Evolutionary conservation across 2,888 invertebrate genomes (phyloP).

Genomic region (Neocrepidodera transversa): DNA sequence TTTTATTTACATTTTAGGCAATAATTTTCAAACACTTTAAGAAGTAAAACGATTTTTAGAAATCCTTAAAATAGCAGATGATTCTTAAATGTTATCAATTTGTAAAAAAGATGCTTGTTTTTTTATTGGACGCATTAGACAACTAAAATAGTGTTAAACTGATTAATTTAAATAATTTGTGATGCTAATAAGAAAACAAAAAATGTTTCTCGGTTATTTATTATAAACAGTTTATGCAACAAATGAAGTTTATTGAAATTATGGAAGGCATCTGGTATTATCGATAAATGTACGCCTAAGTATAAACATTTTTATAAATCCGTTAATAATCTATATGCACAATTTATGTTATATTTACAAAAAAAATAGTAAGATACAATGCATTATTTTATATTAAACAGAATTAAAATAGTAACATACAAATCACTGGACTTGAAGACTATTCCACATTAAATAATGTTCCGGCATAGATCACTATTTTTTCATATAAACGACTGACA

Average conservation of each 20-base stretch:
- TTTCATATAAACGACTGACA: conserved; percentile 50
- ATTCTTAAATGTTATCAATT: no score
- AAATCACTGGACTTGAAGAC: conserved; percentile 60
- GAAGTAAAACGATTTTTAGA: no score
- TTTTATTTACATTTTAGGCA: background rate
- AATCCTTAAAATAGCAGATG: no score
- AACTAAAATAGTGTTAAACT: no score
- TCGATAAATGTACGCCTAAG: conserved; percentile 56
- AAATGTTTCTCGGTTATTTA: no score
- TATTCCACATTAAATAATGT: conserved; percentile 57
- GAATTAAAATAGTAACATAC: conserved; percentile 56
- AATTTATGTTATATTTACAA: conserved; percentile 62
- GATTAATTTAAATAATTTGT: no score
- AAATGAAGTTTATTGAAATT: conserved; percentile 4
- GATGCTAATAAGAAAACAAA: no score
- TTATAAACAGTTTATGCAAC: no score
- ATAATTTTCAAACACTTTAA: no score
- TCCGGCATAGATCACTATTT: conserved; percentile 56
- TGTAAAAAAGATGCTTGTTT: no score
- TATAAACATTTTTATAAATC: conserved; percentile 60
- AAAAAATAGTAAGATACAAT: conserved; percentile 59
- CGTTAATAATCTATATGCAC: conserved; percentile 61
- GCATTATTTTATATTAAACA: conserved; percentile 50
- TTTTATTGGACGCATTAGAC: no score
- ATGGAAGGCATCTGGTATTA: conserved; percentile 31